Evolutionary conservation across 2,113 vertebrate species (phyloP).

Genomic region (Onychostruthus taczanowskii): DNA sequence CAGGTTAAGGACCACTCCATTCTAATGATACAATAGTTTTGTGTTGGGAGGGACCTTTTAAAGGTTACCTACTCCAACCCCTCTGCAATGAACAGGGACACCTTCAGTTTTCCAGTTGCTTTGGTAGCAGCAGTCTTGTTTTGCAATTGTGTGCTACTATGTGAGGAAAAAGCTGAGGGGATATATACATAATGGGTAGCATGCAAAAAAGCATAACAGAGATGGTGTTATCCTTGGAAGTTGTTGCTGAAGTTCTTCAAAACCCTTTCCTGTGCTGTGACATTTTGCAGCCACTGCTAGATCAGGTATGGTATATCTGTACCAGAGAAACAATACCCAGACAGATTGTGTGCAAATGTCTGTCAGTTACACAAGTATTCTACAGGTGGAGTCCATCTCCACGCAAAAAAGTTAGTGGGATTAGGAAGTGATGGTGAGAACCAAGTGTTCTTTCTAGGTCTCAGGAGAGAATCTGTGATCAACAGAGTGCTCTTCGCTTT

Average conservation of each 20-base stretch:
- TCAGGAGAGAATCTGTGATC: not conserved
- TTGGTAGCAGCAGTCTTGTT: not conserved
- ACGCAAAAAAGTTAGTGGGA: not conserved
- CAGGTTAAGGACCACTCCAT: not conserved
- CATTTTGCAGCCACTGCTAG: not conserved
- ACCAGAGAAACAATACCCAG: not conserved
- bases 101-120: fast-evolving
- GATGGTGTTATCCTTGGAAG: not conserved
- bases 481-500: not conserved
- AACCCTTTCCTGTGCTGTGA: not conserved
- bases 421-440: not conserved
- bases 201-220: not conserved
- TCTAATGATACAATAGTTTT: not conserved
- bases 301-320: not conserved
- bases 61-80: not conserved
- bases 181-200: not conserved
- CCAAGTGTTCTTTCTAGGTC: not conserved
- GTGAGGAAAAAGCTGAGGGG: not conserved
- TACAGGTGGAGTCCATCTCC: not conserved
- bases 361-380: not conserved
- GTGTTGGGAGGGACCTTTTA: not conserved
- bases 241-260: not conserved
- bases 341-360: not conserved
- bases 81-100: not conserved
- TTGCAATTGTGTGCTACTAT: not conserved